Base-by-base conservation (phyloP, 2,797 vertebrate species). In the Erethizon dorsatum region DNA sequence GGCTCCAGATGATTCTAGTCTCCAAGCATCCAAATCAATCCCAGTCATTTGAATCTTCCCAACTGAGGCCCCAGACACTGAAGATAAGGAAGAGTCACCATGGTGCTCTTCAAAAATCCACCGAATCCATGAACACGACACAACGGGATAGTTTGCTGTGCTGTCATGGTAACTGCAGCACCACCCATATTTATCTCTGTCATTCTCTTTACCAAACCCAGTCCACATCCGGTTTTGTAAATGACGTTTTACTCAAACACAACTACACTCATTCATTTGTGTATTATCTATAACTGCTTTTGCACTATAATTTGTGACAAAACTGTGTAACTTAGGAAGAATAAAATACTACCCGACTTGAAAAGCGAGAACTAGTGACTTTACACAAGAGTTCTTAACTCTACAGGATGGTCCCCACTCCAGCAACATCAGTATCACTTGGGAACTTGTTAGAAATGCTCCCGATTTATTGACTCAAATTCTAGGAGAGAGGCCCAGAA, bases 361-460 rank as follows among this genome's bases (percentile, higher is more conserved):
- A 63, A 10, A 63, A 69, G 65, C 3, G 59, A 63, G 71, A 94
- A 78, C 20, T 14, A 10, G 15, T 57, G 33, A 63, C 26, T 83
- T 69, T 71, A 33, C 17, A 73, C 1, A 83, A 18, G 59, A 2
- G 3, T 91, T 91, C 71, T 86, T 65, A 94, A 67, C 73, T 5
- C 73, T 75, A 41, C 41, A 88, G 41, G 22, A 1, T 37, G 33
- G 11, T 37, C 50, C 17, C 12, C 4, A 71, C 11, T 52, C 6
- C 31, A 84, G 41, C 13, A 82, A 37, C 1, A 50, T 24, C 73
- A 82, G 11, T 5, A 59, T 20, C 24, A 80, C 8, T 33, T 88
- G 31, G 54, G 14, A 73, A 79, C 24, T 92, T 91, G 13, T 69
- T 75, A 31, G n/a, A 92, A 94, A 71, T 92, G 13, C 24, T 65